Evolutionary conservation across 2,113 vertebrate species (phyloP).

Genomic region (Podarcis muralis): DNA sequence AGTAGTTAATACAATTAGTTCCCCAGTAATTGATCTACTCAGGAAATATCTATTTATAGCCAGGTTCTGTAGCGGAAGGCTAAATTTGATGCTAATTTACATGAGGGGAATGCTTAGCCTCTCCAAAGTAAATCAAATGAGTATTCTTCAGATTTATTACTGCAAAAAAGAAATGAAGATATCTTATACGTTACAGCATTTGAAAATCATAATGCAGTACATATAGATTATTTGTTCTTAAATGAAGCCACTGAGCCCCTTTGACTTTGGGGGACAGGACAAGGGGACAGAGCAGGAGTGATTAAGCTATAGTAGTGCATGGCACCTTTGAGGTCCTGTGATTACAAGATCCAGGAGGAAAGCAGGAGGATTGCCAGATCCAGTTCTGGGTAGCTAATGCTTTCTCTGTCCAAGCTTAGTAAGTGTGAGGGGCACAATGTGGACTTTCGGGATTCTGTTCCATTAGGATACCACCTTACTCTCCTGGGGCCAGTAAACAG

Average conservation of each 20-base stretch:
- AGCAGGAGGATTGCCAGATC: neutral
- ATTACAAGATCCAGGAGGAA: neutral
- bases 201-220: neutral
- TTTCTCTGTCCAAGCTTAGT: neutral
- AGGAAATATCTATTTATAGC: neutral
- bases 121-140: slow-evolving; percentile 38
- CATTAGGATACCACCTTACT: neutral
- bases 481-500: neutral
- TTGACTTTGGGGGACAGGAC: neutral
- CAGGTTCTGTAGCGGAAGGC: neutral
- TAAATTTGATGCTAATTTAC: slow-evolving; percentile 30
- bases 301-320: neutral
- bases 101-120: neutral
- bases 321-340: neutral
- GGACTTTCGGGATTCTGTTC: neutral
- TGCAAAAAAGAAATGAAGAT: neutral
- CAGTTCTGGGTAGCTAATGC: neutral
- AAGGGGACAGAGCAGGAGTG: neutral
- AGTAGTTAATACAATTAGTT: neutral
- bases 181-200: neutral
- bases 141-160: neutral
- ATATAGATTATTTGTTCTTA: neutral
- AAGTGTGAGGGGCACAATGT: no score
- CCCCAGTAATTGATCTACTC: neutral
- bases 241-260: neutral